phyloP scores from a whole-genome alignment of 2,888 invertebrate species.

The Phengaris arion region DNA sequence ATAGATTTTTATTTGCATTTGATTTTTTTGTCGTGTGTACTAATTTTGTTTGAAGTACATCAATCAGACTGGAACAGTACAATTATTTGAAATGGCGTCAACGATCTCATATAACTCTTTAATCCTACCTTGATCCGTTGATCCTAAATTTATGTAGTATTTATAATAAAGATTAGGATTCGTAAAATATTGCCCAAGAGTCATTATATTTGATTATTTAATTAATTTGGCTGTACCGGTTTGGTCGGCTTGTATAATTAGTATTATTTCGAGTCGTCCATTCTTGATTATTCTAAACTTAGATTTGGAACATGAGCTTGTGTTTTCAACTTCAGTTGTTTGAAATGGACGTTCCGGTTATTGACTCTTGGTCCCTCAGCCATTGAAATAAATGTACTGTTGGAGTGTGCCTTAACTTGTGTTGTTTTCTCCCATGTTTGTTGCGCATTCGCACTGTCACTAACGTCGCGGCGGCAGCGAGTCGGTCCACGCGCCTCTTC shows the following conservation, averaged over 20 bases:
- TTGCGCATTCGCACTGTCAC: conserved; percentile 72
- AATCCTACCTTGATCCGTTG: not conserved
- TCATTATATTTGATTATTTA: not conserved
- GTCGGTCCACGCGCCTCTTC: conserved; percentile 77
- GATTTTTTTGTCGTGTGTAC: conserved; percentile 17
- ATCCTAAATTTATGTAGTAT: not conserved
- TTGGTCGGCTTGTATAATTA: not conserved
- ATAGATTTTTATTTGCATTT: conserved; percentile 25
- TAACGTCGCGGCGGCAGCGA: conserved; percentile 68
- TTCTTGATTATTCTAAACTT: not conserved
- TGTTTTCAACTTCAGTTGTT: not conserved
- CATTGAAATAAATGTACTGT: conserved; percentile 37
- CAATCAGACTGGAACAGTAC: not conserved
- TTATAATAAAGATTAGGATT: not conserved
- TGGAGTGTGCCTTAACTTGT: conserved; percentile 68
- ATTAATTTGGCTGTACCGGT: not conserved
- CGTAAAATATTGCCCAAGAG: not conserved
- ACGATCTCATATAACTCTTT: not conserved
- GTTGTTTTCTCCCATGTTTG: conserved; percentile 73
- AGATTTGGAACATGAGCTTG: not conserved
- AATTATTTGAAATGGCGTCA: conserved; percentile 25
- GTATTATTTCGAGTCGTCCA: not conserved
- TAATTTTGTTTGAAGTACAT: conserved; percentile 14
- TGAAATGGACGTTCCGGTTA: not conserved
- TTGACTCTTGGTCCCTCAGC: not conserved